These are phyloP conservation scores for Xenopus laevis DNA, from an alignment of 2,113 vertebrate species.

Conservation along the genomic window DNA sequence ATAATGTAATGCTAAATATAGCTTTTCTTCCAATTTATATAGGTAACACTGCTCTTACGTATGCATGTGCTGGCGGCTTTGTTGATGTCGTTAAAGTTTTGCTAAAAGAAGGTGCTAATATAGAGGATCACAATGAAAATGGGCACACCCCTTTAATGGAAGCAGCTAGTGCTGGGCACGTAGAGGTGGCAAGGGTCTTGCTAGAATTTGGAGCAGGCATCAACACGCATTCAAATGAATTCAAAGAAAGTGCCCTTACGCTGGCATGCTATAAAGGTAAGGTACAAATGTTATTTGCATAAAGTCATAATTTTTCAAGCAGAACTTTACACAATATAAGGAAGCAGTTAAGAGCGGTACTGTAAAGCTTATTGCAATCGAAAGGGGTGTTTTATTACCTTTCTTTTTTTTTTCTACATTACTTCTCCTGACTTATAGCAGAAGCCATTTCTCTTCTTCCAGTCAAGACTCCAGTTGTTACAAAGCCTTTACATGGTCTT, in stretches of 20 bases:
- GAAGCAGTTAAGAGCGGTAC: too few relatives aligned
- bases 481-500: too few relatives aligned
- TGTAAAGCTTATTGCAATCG: too few relatives aligned
- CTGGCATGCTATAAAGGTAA: conserved; percentile 98
- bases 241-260: conserved; percentile 98
- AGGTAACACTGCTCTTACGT: conserved; percentile 97
- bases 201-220: conserved; percentile 97
- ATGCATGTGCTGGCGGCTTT: conserved; percentile 95
- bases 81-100: conserved; percentile 97
- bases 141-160: conserved; percentile 98
- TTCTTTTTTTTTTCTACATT: too few relatives aligned
- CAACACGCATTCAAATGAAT: conserved; percentile 98
- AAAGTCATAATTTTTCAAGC: too few relatives aligned
- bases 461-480: too few relatives aligned
- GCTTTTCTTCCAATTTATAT: conserved; percentile 43
- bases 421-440: too few relatives aligned
- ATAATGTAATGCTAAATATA: conserved; percentile 8
- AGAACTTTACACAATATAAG: too few relatives aligned
- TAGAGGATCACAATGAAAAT: conserved; percentile 98
- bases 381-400: too few relatives aligned
- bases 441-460: too few relatives aligned
- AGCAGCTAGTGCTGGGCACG: conserved; percentile 95
- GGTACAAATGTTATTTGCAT: neutral
- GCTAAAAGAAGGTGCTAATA: conserved; percentile 95
- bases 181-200: conserved; percentile 93